Evolutionary conservation across 2,797 vertebrate species (phyloP).

Genomic region (Hippoglossus hippoglossus): DNA sequence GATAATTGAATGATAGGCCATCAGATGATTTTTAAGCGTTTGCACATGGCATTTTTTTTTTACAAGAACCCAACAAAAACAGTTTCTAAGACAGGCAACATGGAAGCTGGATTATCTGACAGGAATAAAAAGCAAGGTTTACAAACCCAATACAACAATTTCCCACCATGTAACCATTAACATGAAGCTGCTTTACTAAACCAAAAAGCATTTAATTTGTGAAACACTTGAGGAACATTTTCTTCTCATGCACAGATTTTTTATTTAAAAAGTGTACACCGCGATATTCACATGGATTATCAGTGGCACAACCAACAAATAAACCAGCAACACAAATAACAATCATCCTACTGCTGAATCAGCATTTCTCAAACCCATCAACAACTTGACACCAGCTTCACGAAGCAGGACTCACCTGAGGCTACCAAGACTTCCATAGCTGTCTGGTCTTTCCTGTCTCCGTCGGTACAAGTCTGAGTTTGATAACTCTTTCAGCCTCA

Average conservation of each 20-base stretch:
- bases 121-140: too few relatives aligned
- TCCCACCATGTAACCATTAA: too few relatives aligned
- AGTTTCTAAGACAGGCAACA: not conserved
- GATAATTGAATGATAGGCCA: not conserved
- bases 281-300: not conserved
- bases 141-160: too few relatives aligned
- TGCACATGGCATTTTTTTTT: not conserved
- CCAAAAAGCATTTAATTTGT: too few relatives aligned
- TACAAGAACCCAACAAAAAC: not conserved
- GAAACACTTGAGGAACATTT: too few relatives aligned
- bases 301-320: not conserved
- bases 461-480: slow-evolving; percentile 94
- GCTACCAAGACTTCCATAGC: slow-evolving; percentile 80
- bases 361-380: not conserved
- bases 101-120: too few relatives aligned
- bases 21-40: not conserved
- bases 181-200: too few relatives aligned
- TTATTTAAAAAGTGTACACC: not conserved
- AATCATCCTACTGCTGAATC: not conserved
- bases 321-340: not conserved
- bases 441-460: slow-evolving; percentile 88
- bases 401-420: slow-evolving; percentile 83
- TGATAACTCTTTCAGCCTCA: slow-evolving; percentile 93
- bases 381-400: not conserved
- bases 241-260: too few relatives aligned